Evolutionary conservation across 1,140 invertebrate species (phyloP).

Genomic region (Drosophila quadrilineata): DNA sequence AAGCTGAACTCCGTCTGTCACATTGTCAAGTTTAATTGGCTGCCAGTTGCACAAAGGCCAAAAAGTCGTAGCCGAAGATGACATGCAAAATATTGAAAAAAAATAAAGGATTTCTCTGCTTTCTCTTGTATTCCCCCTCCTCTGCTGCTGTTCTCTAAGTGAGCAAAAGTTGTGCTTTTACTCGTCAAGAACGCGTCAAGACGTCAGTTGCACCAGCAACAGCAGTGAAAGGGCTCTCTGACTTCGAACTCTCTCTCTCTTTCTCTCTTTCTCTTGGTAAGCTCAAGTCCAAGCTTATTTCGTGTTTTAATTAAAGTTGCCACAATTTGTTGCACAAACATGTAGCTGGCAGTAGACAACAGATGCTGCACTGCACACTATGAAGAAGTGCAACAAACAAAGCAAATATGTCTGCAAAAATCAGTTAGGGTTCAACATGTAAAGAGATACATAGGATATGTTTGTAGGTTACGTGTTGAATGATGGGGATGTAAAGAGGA

Average conservation of each 20-base stretch:
- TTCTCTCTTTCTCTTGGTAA: background rate
- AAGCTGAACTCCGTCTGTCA: background rate
- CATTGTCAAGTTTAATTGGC: constrained; percentile 30
- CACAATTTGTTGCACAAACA: constrained; percentile 42
- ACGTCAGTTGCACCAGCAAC: no score
- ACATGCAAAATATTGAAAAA: constrained; percentile 4
- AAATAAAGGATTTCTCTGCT: background rate
- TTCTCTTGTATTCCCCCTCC: no score
- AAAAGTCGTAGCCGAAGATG: background rate
- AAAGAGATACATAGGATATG: no score
- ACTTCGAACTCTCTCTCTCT: background rate
- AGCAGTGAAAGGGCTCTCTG: background rate
- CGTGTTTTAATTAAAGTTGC: constrained; percentile 43
- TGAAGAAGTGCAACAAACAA: constrained; percentile 24
- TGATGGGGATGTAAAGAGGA: no score
- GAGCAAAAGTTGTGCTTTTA: constrained; percentile 14
- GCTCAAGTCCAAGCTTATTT: constrained; percentile 11
- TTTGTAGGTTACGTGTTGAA: no score
- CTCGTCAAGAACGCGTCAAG: background rate
- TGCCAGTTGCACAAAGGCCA: constrained; percentile 28
- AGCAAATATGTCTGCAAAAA: background rate
- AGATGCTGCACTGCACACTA: no score
- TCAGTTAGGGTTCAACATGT: no score
- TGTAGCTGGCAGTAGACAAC: constrained; percentile 18
- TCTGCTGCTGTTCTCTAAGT: constrained; percentile 6